phyloP scores from a whole-genome alignment of 2,797 vertebrate species.

The Poeciliopsis gracilis region DNA sequence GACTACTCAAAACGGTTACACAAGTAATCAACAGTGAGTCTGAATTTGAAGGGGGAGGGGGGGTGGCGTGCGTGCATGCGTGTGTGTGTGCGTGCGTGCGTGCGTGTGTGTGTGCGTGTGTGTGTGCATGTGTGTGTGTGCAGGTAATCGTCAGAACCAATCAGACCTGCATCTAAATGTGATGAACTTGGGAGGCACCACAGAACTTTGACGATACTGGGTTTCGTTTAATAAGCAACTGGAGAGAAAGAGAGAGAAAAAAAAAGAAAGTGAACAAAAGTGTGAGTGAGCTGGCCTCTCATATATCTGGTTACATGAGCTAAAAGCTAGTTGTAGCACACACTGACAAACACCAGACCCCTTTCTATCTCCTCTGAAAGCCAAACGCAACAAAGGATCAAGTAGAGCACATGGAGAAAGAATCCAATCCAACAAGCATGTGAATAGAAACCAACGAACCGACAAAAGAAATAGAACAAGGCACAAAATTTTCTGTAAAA shows the following conservation, averaged over 20 bases:
- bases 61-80: not conserved
- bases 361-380: constrained; percentile 61
- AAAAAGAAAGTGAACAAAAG: not conserved
- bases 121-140: constrained; percentile 8
- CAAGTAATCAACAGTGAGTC: constrained; percentile 52
- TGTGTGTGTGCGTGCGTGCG: not conserved
- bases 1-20: constrained; percentile 51
- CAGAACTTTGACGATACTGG: constrained; percentile 51
- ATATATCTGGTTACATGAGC: constrained; percentile 60
- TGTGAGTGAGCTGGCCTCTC: constrained; percentile 43
- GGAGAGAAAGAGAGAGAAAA: constrained; percentile 26
- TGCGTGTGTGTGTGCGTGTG: not conserved
- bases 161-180: constrained; percentile 36
- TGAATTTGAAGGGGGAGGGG: constrained; percentile 32
- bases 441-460: constrained; percentile 59
- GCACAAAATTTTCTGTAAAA: constrained; percentile 99
- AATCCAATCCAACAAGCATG: constrained; percentile 64
- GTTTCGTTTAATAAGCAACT: constrained; percentile 46
- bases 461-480: constrained; percentile 92
- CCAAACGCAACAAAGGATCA: constrained; percentile 66
- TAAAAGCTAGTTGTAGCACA: constrained; percentile 70
- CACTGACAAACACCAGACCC: constrained; percentile 65
- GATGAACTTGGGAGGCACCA: constrained; percentile 41
- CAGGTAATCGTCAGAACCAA: constrained; percentile 40
- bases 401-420: constrained; percentile 67